Base-by-base conservation (phyloP, 64 coral and sea anemone species). In the Pocillopora verrucosa region DNA sequence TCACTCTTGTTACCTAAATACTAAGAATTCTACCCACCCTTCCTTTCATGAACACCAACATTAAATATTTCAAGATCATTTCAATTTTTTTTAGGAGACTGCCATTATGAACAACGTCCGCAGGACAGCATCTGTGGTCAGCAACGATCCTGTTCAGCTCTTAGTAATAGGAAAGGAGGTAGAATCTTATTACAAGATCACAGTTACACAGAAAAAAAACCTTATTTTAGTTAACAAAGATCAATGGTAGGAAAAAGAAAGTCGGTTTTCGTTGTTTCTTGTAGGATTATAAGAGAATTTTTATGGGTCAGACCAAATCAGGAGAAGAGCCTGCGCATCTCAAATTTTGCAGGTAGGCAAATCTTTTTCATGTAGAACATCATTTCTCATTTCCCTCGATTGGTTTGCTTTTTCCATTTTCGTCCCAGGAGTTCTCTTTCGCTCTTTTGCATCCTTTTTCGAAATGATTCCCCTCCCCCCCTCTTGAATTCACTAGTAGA, bases 261-360 rank as follows among this genome's bases (percentile, higher is more conserved):
- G 5, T 61, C 6, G 30, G 16, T 35, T 5, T 61, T 60, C 15
- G 17, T 60, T 86, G 15, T 62, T 91, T 63, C 60, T 14, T 70
- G 14, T n/a, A 96, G 94, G 91, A 96, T 68, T 96, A 93, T 88
- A 82, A 93, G 35, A 87, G 89, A 13, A 96, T 96, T 22, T 96
- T 96, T 57, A 96, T 96, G 94, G 91, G 94, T 1, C 88, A 88
- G 72, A 96, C 88, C 72, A 92, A 93, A 78, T 11, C 90, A n/a
- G 94, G 94, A 73, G 83, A 90, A 41, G 94, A 96, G 65, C 94
- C 91, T 10, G 82, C 81, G 36, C 94, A 96, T 74, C 82, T 96
- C 14, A 93, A 76, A 65, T 96, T 96, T 69, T 96, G 94, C 72
- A 96, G 91, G 94, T 96, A 13, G 83, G 94, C 1, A 14, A n/a